Evolutionary conservation across 2,113 vertebrate genomes (phyloP), one percentile per base, ranked within the genome.

Genomic region (Syngnathus floridae): DNA sequence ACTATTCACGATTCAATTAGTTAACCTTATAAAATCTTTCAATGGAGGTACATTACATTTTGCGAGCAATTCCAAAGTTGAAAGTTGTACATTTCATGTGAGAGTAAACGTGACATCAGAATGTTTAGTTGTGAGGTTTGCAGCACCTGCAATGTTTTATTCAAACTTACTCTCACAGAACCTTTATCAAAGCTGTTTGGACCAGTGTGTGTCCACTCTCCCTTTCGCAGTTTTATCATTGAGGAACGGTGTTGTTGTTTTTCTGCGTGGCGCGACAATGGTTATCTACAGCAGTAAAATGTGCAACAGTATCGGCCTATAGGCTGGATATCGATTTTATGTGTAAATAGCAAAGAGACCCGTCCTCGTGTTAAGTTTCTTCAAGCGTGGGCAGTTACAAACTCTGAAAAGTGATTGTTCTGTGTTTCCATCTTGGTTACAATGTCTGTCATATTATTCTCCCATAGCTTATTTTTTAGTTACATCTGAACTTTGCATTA

Each of bases 251-350:
- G 40, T 58, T 52, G 45, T 51, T 64, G 51, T 75, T 41, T 74
- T 74, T 64, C 31, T 67, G 70, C 69, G 68, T 80, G 78, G 76
- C 79, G 80, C 80, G 26, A 31, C 26, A 31, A 31, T 31, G 26
- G 26, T 31, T 31, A 31, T 31, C 26, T 3, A 31, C 26, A 31
- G 26, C 26, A 31, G 26, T 31, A 31, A 77, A 80, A 70, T 45
- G 71, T 75, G 75, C 76, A 66, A 52, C 49, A 52, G n/a, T 14
- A 65, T 41, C 65, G 69, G 77, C 73, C 51, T 69, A 70, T 69
- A 69, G 81, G 80, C 75, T 84, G 81, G 71, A 73, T 75, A 81
- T 86, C 79, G 26, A 82, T 69, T 78, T 80, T 82, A 74, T 65
- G 54, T 67, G 54, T 65, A 64, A 66, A 74, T 51, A 65, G 74